These are phyloP conservation scores for Oncorhynchus keta DNA, from an alignment of 2,113 vertebrate species.

Conservation along the genomic window DNA sequence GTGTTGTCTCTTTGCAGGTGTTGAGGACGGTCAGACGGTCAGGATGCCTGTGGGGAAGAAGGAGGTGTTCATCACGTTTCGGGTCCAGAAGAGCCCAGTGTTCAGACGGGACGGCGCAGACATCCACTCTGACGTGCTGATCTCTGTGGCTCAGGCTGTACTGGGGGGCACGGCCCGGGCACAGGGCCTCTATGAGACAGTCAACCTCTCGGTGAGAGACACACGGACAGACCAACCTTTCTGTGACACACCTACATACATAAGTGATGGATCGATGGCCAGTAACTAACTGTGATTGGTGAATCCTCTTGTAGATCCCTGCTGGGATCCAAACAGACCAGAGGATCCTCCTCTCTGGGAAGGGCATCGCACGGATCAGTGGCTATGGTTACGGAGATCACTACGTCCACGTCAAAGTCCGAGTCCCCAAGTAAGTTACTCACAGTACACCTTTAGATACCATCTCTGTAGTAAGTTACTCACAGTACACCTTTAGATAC, in stretches of 20 bases:
- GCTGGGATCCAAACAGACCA: slow-evolving; percentile 88
- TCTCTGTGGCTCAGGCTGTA: slow-evolving; percentile 92
- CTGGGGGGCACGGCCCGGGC: slow-evolving; percentile 88
- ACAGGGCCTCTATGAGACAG: slow-evolving; percentile 90
- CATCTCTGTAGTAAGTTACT: no score
- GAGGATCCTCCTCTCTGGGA: slow-evolving; percentile 85
- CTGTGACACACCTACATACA: no score
- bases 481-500: no score
- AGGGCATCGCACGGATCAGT: slow-evolving; percentile 90
- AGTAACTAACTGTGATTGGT: neutral
- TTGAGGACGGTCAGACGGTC: slow-evolving; percentile 95
- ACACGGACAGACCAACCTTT: neutral
- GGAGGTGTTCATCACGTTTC: slow-evolving; percentile 94
- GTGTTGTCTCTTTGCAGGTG: slow-evolving; percentile 69
- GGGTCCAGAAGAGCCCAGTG: slow-evolving; percentile 89
- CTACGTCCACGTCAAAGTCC: slow-evolving; percentile 93
- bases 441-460: no score
- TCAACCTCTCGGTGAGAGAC: slow-evolving; percentile 85
- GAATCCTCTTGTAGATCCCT: slow-evolving; percentile 77
- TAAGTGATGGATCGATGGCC: no score
- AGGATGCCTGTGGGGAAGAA: slow-evolving; percentile 95
- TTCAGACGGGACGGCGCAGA: slow-evolving; percentile 94
- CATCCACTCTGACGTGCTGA: slow-evolving; percentile 87
- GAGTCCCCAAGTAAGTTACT: slow-evolving; percentile 87
- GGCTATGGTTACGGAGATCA: slow-evolving; percentile 94